A percentile compares a stretch with the other conserved stretches of the same genome.
These are phyloP conservation scores for Trichonephila clavata DNA, from an alignment of 1,140 invertebrate species.

Conservation along the genomic window DNA sequence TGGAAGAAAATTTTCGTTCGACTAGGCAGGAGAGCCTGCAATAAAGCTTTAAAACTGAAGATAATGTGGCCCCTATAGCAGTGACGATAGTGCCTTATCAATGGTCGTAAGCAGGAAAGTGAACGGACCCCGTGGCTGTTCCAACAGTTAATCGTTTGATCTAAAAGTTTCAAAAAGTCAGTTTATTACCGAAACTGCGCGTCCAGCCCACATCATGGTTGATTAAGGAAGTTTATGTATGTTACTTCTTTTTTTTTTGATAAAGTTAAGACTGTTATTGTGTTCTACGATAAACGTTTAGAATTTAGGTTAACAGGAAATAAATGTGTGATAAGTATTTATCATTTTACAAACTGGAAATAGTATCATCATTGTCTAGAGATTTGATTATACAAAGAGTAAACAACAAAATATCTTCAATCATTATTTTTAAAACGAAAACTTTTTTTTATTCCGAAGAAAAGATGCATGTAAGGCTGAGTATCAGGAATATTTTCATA, in stretches of 20 bases:
- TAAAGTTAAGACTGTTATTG: neutral
- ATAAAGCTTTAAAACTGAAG: conserved; percentile 48
- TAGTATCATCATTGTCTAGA: too few relatives aligned
- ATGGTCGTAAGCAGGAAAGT: neutral
- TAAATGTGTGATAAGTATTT: neutral
- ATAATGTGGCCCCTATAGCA: conserved; percentile 41
- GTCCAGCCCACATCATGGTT: neutral
- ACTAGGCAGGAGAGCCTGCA: neutral
- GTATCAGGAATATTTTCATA: too few relatives aligned
- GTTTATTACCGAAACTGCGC: conserved; percentile 25
- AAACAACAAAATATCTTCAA: too few relatives aligned
- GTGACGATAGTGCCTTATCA: conserved; percentile 29
- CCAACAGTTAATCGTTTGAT: conserved; percentile 30
- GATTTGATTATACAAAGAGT: too few relatives aligned
- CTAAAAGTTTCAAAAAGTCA: conserved; percentile 41
- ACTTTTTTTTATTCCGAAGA: too few relatives aligned
- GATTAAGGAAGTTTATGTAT: conserved; percentile 9
- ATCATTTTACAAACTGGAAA: neutral
- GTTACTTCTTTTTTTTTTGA: neutral
- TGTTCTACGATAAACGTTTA: neutral
- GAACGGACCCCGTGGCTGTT: neutral
- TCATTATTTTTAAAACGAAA: too few relatives aligned
- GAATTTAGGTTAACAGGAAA: neutral
- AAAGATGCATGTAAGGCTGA: too few relatives aligned
- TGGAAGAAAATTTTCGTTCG: conserved; percentile 53